phyloP scores from a whole-genome alignment of 1,140 invertebrate genomes.

The Danaus melanippus region DNA sequence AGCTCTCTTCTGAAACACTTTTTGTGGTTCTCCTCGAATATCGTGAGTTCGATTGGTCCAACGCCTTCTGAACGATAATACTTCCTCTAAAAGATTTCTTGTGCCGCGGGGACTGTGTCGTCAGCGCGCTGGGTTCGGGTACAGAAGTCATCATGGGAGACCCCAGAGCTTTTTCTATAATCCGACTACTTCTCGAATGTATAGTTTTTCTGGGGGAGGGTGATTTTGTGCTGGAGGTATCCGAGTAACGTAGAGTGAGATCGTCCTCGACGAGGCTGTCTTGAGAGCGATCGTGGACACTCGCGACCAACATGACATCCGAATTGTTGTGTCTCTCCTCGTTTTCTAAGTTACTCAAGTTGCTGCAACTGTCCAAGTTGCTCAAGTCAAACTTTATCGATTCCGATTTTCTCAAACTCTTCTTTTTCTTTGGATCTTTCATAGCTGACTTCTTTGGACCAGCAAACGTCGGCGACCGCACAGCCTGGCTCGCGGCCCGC shows the following conservation, averaged over 20 bases:
- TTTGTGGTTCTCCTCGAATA: conserved; percentile 22
- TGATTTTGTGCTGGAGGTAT: conserved; percentile 20
- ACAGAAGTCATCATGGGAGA: conserved; percentile 11
- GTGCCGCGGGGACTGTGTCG: conserved; percentile 21
- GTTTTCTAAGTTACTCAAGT: no score
- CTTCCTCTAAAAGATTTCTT: conserved; percentile 34
- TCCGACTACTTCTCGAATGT: conserved; percentile 35
- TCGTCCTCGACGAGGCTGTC: conserved; percentile 19
- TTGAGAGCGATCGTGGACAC: conserved; percentile 3
- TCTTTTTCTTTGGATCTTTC: conserved; percentile 34
- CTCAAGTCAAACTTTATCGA: conserved; percentile 59
- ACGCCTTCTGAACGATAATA: conserved; percentile 36
- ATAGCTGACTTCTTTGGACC: conserved; percentile 50
- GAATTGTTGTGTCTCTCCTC: conserved; percentile 10
- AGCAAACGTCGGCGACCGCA: conserved; percentile 20
- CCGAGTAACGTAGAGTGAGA: conserved; percentile 38
- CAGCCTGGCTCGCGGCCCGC: conserved; percentile 14
- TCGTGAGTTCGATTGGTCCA: conserved; percentile 20
- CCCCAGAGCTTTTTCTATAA: conserved; percentile 34
- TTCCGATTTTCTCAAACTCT: conserved; percentile 38
- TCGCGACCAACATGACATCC: conserved; percentile 29
- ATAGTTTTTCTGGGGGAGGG: conserved; percentile 31
- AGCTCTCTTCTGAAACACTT: conserved; percentile 25
- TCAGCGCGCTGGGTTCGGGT: conserved; percentile 3
- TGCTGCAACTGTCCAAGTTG: conserved; percentile 33